Evolutionary conservation across 2,113 vertebrate genomes (phyloP).

Genomic region (Gobius niger): DNA sequence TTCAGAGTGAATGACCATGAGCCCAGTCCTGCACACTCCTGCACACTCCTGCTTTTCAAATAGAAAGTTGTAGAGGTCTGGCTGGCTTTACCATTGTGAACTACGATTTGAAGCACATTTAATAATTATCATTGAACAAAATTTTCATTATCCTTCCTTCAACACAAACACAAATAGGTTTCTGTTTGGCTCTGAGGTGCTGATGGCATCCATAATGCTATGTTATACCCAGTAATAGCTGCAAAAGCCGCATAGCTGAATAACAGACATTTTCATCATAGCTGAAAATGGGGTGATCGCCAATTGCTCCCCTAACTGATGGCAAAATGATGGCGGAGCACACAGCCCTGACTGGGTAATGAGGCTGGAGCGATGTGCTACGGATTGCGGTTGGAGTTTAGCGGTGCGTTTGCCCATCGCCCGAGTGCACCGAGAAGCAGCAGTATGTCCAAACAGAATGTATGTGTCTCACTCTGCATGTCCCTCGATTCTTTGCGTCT

Average conservation of each 20-base stretch:
- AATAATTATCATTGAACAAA: too few species aligned
- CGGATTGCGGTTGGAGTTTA: conserved; percentile 33
- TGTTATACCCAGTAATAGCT: conserved; percentile 29
- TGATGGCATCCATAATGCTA: conserved; percentile 33
- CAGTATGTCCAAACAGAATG: conserved; percentile 79
- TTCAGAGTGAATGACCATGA: too few species aligned
- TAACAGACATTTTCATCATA: conserved; percentile 34
- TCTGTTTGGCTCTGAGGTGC: conserved; percentile 20
- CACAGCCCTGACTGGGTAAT: conserved; percentile 52
- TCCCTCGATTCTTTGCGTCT: conserved; percentile 66
- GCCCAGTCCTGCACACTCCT: too few species aligned
- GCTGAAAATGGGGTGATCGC: conserved; percentile 30
- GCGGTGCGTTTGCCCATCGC: conserved; percentile 43
- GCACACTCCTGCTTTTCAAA: too few species aligned
- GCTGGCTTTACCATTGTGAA: too few species aligned
- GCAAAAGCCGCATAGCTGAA: conserved; percentile 27
- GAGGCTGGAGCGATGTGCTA: conserved; percentile 44
- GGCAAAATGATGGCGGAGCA: conserved; percentile 48
- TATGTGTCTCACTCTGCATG: conserved; percentile 72
- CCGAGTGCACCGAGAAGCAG: conserved; percentile 58
- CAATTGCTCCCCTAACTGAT: conserved; percentile 41
- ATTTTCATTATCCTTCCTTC: conserved; percentile 10
- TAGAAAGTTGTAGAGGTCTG: too few species aligned
- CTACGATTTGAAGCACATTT: too few species aligned
- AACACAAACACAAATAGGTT: conserved; percentile 24